These are phyloP conservation scores for Callipepla californica DNA, from an alignment of 2,113 vertebrate genomes.

Conservation along the genomic window DNA sequence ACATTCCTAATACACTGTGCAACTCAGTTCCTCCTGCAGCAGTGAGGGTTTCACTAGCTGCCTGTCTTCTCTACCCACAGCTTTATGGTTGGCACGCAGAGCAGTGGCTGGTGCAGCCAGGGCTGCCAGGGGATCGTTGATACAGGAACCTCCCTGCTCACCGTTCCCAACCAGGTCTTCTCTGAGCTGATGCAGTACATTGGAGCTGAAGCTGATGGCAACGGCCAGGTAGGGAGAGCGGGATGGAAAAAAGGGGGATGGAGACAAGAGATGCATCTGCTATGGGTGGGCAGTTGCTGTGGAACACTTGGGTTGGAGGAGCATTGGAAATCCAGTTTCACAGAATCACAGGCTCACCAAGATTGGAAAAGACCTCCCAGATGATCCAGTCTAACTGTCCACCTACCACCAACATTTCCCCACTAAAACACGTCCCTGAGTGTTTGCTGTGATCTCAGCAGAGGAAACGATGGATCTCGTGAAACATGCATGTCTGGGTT, in stretches of 20 bases:
- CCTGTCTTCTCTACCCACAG: conserved; percentile 6
- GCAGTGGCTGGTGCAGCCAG: conserved; percentile 63
- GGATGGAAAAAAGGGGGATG: background rate
- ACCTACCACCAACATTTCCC: too few species aligned
- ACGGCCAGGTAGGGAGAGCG: conserved; percentile 62
- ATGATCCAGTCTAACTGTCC: too few species aligned
- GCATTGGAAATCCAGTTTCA: background rate
- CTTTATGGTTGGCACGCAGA: conserved; percentile 61
- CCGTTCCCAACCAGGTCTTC: conserved; percentile 55
- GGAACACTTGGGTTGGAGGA: background rate
- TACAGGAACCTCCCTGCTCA: conserved; percentile 75
- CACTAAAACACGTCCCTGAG: too few species aligned
- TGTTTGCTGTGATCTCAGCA: too few species aligned
- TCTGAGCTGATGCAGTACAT: conserved; percentile 63
- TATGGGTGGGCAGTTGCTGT: background rate
- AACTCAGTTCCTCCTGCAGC: background rate
- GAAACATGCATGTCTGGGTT: background rate
- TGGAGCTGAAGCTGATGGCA: conserved; percentile 64
- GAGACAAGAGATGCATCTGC: background rate
- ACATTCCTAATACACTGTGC: too few species aligned
- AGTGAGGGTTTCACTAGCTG: background rate
- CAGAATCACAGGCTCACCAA: too few species aligned
- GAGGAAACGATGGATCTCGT: background rate
- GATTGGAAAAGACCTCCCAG: too few species aligned
- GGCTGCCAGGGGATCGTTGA: conserved; percentile 79